phyloP scores from a whole-genome alignment of 92 coral and sea anemone genomes.

The Anthopleura xanthogrammica region DNA sequence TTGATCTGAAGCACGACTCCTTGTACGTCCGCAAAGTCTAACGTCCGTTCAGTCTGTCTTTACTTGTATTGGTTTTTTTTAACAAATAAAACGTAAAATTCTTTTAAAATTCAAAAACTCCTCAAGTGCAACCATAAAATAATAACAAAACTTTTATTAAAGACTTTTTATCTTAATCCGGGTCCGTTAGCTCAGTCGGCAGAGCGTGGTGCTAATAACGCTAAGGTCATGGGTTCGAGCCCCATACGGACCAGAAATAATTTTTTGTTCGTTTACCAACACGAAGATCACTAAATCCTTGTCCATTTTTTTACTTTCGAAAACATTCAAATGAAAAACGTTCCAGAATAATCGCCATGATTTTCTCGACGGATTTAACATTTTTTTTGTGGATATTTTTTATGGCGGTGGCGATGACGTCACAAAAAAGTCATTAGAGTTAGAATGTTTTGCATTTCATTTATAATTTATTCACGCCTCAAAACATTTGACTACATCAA shows the following conservation, averaged over 20 bases:
- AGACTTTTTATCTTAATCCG: neutral
- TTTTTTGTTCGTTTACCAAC: neutral
- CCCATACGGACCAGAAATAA: constrained; percentile 69
- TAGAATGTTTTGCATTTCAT: neutral
- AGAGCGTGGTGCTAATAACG: constrained; percentile 97
- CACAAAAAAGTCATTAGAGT: neutral
- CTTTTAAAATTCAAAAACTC: no score
- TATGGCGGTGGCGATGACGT: no score
- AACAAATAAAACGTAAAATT: no score
- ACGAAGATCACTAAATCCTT: neutral
- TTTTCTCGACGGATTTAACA: no score
- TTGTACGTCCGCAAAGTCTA: no score
- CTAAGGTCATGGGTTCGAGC: constrained; percentile 93
- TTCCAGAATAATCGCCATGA: no score
- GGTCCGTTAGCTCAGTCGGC: constrained; percentile 99
- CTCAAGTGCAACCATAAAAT: neutral
- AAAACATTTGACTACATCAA: neutral
- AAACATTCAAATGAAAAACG: neutral
- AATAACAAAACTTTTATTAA: neutral
- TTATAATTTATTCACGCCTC: neutral
- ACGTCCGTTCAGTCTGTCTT: no score
- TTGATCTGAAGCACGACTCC: no score
- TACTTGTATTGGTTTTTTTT: no score
- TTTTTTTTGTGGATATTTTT: no score
- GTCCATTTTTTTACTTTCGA: neutral